Conservation (phyloP, 2,888 invertebrate genomes). For the Caenorhabditis sinica region DNA sequence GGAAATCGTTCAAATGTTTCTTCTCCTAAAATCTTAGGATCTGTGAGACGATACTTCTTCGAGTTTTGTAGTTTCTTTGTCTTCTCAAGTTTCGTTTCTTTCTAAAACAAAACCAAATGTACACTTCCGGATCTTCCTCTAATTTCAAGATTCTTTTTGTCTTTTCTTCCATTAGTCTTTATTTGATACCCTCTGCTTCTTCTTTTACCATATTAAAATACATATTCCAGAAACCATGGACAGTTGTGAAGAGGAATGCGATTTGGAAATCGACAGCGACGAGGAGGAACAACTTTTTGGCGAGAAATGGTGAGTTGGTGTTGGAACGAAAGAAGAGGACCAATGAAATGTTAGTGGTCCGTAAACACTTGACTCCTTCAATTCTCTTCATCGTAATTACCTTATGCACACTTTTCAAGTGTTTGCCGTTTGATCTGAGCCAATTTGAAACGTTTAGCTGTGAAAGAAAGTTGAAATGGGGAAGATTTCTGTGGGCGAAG, state of each 20-base stretch:
- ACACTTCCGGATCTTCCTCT: neutral
- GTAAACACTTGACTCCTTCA: slow-evolving; percentile 61
- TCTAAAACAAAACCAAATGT: slow-evolving; percentile 13
- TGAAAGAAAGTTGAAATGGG: neutral
- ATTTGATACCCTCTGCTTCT: neutral
- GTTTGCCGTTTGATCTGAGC: slow-evolving; percentile 58
- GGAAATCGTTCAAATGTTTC: slow-evolving; percentile 9
- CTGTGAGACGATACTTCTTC: neutral
- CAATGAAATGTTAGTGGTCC: slow-evolving; percentile 37
- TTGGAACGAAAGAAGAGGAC: neutral
- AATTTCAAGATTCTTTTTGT: neutral
- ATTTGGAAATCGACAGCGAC: slow-evolving; percentile 68
- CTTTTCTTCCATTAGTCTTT: neutral
- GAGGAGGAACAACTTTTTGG: slow-evolving; percentile 68
- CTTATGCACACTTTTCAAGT: slow-evolving; percentile 65
- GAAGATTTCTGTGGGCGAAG: no score
- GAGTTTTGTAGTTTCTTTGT: slow-evolving; percentile 3
- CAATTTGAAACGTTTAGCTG: slow-evolving; percentile 32
- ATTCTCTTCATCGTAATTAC: slow-evolving; percentile 47
- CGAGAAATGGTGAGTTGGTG: slow-evolving; percentile 68
- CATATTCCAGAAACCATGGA: slow-evolving; percentile 48
- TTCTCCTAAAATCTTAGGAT: no score
- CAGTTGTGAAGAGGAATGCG: slow-evolving; percentile 65
- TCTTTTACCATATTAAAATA: neutral
- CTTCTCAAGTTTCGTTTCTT: slow-evolving; percentile 31